phyloP scores from a whole-genome alignment of 2,797 vertebrate genomes.

The Dryobates pubescens region DNA sequence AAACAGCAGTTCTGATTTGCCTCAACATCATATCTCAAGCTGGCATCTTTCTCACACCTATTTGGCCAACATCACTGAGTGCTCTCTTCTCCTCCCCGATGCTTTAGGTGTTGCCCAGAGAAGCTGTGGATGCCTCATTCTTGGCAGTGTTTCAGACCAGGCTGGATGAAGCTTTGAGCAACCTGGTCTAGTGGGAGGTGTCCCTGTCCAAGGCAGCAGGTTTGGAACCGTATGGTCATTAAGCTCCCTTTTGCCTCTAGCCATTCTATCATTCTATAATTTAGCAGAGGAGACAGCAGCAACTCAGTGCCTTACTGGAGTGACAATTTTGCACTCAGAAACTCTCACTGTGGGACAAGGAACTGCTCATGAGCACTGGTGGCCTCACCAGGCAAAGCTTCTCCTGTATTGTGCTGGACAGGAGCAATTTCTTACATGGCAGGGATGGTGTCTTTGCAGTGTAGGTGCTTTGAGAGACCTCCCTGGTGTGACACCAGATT shows the following conservation, averaged over 20 bases:
- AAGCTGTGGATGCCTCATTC: too few species aligned
- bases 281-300: not conserved
- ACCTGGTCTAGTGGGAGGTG: too few species aligned
- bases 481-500: not conserved
- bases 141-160: too few species aligned
- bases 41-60: fast-evolving
- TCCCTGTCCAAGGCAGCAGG: too few species aligned
- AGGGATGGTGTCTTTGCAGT: not conserved
- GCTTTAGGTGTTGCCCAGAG: not conserved
- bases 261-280: not conserved
- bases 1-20: not conserved
- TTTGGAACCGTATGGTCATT: too few species aligned
- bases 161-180: too few species aligned
- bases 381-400: not conserved
- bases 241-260: too few species aligned
- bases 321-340: not conserved
- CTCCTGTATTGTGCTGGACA: not conserved
- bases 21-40: not conserved
- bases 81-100: not conserved
- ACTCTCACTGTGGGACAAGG: not conserved
- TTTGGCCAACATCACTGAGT: not conserved
- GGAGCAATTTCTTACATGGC: not conserved
- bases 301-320: not conserved
- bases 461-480: not conserved
- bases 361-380: not conserved